A percentile compares a stretch with the other conserved stretches of the same genome.
Evolutionary conservation across 2,888 invertebrate genomes (phyloP).

Genomic region (Mimas tiliae): DNA sequence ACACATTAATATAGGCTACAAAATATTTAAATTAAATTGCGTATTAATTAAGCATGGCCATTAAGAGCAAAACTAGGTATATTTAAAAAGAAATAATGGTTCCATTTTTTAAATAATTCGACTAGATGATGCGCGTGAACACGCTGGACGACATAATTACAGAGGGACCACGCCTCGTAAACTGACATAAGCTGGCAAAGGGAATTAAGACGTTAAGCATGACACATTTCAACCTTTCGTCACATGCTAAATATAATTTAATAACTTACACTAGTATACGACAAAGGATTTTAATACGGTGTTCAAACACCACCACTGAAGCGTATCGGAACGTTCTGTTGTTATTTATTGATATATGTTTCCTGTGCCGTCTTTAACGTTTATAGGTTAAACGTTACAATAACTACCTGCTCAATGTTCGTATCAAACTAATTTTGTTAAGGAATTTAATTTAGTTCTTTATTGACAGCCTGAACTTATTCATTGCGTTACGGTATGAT

Average conservation of each 20-base stretch:
- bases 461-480: conserved; percentile 1
- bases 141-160: conserved; percentile 11
- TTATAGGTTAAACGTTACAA: conserved; percentile 18
- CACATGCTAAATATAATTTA: conserved; percentile 61
- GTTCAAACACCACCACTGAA: conserved; percentile 52
- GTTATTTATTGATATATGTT: conserved; percentile 49
- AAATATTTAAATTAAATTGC: background rate
- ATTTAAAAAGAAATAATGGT: conserved; percentile 7
- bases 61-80: background rate
- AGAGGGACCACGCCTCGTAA: conserved; percentile 6
- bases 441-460: conserved; percentile 6
- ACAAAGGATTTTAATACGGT: conserved; percentile 53
- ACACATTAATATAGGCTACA: background rate
- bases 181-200: conserved; percentile 37
- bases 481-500: background rate
- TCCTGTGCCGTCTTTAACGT: conserved; percentile 44
- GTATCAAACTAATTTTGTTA: conserved; percentile 2
- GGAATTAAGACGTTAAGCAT: conserved; percentile 66
- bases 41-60: background rate
- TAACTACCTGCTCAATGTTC: conserved; percentile 4
- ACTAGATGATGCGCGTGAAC: background rate
- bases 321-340: conserved; percentile 41
- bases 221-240: conserved; percentile 43
- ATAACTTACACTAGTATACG: conserved; percentile 38
- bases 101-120: conserved; percentile 17